These are phyloP conservation scores for Hoplostethus atlanticus DNA, from an alignment of 2,797 vertebrate species.

Conservation along the genomic window DNA sequence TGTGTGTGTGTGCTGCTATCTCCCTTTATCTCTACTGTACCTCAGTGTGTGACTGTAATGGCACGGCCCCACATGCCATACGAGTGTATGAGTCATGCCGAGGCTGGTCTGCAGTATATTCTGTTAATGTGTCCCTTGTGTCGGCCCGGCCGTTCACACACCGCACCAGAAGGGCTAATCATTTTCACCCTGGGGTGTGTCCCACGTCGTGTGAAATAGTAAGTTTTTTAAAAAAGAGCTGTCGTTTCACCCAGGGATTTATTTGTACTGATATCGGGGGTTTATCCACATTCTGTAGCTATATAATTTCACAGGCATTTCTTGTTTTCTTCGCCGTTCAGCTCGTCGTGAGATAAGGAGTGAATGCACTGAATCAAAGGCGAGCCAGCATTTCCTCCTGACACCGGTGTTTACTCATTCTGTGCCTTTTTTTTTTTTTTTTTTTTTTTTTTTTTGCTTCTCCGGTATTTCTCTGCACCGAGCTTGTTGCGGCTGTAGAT, in stretches of 20 bases:
- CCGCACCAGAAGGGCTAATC: conserved; percentile 24
- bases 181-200: background rate
- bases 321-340: conserved; percentile 17
- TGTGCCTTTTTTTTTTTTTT: background rate
- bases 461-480: background rate
- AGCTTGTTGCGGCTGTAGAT: conserved; percentile 16
- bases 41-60: conserved; percentile 35
- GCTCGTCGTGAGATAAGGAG: conserved; percentile 39
- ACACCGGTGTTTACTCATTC: conserved; percentile 29
- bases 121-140: conserved; percentile 4
- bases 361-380: background rate
- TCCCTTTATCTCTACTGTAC: conserved; percentile 8
- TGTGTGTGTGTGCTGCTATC: background rate
- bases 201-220: background rate
- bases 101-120: conserved; percentile 30
- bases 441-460: too few relatives aligned
- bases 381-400: conserved; percentile 32
- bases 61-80: conserved; percentile 28
- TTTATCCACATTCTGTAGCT: background rate
- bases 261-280: conserved; percentile 19
- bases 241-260: background rate
- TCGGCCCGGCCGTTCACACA: conserved; percentile 6
- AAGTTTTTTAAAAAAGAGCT: background rate
- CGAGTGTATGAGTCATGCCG: conserved; percentile 48
- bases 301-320: conserved; percentile 13